These are phyloP conservation scores for Lates japonicus DNA, from an alignment of 2,797 vertebrate genomes.

Conservation along the genomic window DNA sequence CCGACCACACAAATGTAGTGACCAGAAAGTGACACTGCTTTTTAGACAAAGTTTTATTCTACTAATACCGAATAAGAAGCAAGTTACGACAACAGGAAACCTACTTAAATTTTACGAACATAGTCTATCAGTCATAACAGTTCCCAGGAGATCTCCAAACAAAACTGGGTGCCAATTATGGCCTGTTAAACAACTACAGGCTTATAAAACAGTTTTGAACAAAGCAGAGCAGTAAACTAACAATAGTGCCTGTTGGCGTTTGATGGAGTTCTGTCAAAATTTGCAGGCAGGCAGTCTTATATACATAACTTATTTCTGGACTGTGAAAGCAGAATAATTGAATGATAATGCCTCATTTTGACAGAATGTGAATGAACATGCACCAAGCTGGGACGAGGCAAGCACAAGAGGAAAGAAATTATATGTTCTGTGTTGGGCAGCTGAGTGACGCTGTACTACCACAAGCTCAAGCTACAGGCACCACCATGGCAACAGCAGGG, in stretches of 20 bases:
- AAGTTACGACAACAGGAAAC: not conserved
- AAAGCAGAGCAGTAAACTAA: conserved; percentile 8
- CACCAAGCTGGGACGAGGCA: not conserved
- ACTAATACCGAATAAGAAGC: not conserved
- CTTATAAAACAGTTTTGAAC: not conserved
- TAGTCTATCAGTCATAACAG: not conserved
- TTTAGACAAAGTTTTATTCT: not conserved
- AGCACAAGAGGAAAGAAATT: not conserved
- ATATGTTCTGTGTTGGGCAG: conserved; percentile 3
- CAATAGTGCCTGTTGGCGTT: not conserved
- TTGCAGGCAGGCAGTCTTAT: not conserved
- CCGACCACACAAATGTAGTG: conserved; percentile 28
- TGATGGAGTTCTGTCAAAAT: not conserved
- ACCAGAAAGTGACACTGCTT: not conserved
- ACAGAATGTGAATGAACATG: not conserved
- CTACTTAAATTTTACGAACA: not conserved
- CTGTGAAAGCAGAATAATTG: not conserved
- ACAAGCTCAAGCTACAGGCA: conserved; percentile 47
- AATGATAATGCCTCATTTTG: not conserved
- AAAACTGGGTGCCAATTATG: not conserved
- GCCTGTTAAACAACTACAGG: not conserved
- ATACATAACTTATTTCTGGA: not conserved
- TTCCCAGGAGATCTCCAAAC: not conserved
- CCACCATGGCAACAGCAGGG: conserved; percentile 63
- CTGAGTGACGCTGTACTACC: conserved; percentile 29